Percentiles rank a stretch among this genome's conserved stretches.
phyloP scores from a whole-genome alignment of 2,888 invertebrate species.

The Drosophila subsilvestris region DNA sequence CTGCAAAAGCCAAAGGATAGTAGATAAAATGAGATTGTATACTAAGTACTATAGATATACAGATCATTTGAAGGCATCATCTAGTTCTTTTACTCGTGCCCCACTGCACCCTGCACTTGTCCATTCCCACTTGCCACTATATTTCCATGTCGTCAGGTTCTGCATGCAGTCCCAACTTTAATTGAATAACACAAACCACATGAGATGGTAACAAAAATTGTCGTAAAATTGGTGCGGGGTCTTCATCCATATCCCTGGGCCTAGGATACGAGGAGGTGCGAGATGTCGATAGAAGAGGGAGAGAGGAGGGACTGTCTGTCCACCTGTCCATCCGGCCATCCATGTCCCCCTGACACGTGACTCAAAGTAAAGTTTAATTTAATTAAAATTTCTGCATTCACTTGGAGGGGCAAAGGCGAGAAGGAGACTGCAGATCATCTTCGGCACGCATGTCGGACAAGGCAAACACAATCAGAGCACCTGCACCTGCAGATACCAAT shows the following conservation, averaged over 20 bases:
- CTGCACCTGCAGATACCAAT: slow-evolving; percentile 29
- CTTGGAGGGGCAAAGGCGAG: slow-evolving; percentile 12
- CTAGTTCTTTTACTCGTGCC: neutral
- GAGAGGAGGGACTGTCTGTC: neutral
- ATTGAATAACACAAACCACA: slow-evolving; percentile 71
- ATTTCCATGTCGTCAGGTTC: slow-evolving; percentile 44
- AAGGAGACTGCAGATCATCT: slow-evolving; percentile 67
- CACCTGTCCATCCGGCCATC: neutral
- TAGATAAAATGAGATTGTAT: too few relatives aligned
- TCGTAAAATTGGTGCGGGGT: slow-evolving; percentile 58
- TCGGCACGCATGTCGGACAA: slow-evolving; percentile 68
- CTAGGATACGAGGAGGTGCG: neutral
- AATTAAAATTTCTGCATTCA: slow-evolving; percentile 75
- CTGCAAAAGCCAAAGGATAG: too few relatives aligned
- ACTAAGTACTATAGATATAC: too few relatives aligned
- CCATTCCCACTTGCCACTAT: slow-evolving; percentile 2
- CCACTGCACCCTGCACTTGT: too few relatives aligned
- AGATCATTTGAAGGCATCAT: too few relatives aligned
- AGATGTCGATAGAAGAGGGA: slow-evolving; percentile 21
- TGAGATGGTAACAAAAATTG: slow-evolving; percentile 39
- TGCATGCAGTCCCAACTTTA: slow-evolving; percentile 63
- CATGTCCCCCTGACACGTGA: slow-evolving; percentile 65
- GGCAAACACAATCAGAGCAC: slow-evolving; percentile 73
- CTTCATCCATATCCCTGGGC: slow-evolving; percentile 2
- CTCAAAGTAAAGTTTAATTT: slow-evolving; percentile 77